Evolutionary conservation across 2,888 invertebrate species (phyloP), one percentile per base, ranked within the genome.

Genomic region (Orthosia cruda): DNA sequence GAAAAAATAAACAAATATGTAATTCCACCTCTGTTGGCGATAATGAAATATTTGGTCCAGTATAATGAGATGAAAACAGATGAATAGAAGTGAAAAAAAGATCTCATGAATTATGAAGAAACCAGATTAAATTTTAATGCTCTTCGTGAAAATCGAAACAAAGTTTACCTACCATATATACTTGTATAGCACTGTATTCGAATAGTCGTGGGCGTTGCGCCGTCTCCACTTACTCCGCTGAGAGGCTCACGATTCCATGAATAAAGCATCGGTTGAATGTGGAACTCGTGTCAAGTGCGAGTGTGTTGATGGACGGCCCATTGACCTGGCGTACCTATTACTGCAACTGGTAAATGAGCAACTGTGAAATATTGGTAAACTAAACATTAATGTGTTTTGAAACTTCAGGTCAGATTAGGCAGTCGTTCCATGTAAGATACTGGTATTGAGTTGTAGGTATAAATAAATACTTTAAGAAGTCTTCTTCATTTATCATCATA

Each of bases 211-310:
- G 82, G 88, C 83, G 88, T 90, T 89, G 89, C 74, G 74, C 74
- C 74, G 72, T 71, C 63, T 86, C 89, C 92, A 90, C 91, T 92
- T 69, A 76, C 77, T 78, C 79, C 77, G 81, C 84, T 83, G 87
- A 91, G 90, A 88, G 91, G 88, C 88, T 89, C 87, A 88, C 81
- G 84, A 86, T 86, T 77, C 89, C 85, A 94, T 94, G 94, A 94
- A 94, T 94, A 94, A 94, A 94, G 93, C 94, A 94, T 94, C 80
- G 87, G 79, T 82, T 86, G 92, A 93, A 94, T 94, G 94, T 93
- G 93, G 93, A 92, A 91, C 92, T 91, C 93, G 85, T 94, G 94
- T 94, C 92, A 90, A 93, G 93, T 88, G 90, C 78, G 88, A 89
- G 85, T 89, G 88, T 92, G 93, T 93, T 93, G 93, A 94, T 90